Evolutionary conservation across 2,888 invertebrate genomes (phyloP).

Genomic region (Microctonus hyperodae): DNA sequence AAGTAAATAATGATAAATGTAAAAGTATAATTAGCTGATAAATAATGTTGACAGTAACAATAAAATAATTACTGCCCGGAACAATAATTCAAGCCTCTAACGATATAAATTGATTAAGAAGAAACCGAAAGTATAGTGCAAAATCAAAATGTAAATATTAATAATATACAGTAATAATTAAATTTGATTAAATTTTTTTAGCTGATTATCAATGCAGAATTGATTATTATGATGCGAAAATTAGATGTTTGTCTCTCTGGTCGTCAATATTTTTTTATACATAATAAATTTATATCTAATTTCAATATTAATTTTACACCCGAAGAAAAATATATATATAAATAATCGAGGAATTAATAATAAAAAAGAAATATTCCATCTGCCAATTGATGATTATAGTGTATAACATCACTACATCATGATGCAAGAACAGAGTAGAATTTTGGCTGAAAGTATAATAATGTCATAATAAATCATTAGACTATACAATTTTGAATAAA

Average conservation of each 20-base stretch:
- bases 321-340: background rate
- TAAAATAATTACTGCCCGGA: background rate
- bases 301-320: background rate
- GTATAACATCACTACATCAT: conserved; percentile 49
- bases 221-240: background rate
- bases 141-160: background rate
- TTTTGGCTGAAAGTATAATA: conserved; percentile 54
- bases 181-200: background rate
- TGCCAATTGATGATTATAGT: background rate
- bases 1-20: conserved; percentile 12
- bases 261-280: background rate
- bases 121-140: background rate
- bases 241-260: too few relatives aligned
- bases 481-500: conserved; percentile 4
- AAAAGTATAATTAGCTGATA: background rate
- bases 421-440: conserved; percentile 58
- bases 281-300: background rate
- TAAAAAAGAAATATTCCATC: conserved; percentile 1
- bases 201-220: background rate
- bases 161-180: background rate
- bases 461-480: conserved; percentile 16
- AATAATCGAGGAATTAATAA: background rate
- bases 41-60: background rate
- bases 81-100: background rate
- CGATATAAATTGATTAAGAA: background rate